phyloP scores from a whole-genome alignment of 2,888 invertebrate genomes.

The Drosophila maculinotata region DNA sequence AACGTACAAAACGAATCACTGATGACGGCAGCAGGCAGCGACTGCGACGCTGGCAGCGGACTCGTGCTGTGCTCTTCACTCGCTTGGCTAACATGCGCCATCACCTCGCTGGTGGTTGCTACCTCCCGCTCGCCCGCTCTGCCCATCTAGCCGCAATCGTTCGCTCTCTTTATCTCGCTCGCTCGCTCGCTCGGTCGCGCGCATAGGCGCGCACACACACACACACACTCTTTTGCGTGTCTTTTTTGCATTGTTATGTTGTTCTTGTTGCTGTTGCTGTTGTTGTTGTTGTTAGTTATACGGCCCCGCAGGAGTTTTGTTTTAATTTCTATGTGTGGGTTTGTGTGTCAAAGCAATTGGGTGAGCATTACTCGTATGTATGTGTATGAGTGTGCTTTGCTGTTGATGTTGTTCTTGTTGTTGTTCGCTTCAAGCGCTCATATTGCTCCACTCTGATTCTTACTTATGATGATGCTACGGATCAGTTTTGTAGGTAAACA shows the following conservation, averaged over 20 bases:
- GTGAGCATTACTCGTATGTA: slow-evolving; percentile 42
- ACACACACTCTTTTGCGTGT: slow-evolving; percentile 7
- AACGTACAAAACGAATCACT: slow-evolving; percentile 78
- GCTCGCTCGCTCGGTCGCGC: slow-evolving; percentile 27
- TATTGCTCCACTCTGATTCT: slow-evolving; percentile 24
- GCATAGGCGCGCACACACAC: slow-evolving; percentile 23
- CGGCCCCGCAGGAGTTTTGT: slow-evolving; percentile 72
- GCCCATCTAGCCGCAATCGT: slow-evolving; percentile 11
- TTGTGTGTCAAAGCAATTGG: slow-evolving; percentile 80
- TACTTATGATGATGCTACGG: slow-evolving; percentile 18
- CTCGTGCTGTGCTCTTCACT: slow-evolving; percentile 62
- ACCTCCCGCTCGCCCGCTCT: slow-evolving; percentile 36
- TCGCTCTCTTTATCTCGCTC: slow-evolving; percentile 51
- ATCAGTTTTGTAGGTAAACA: slow-evolving; percentile 23
- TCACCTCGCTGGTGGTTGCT: slow-evolving; percentile 45
- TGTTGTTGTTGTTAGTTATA: slow-evolving; percentile 25
- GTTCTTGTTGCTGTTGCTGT: slow-evolving; percentile 21
- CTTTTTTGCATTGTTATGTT: slow-evolving; percentile 26
- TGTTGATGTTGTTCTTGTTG: not conserved
- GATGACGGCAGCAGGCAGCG: slow-evolving; percentile 58
- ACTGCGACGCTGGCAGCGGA: slow-evolving; percentile 41
- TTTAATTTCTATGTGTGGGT: slow-evolving; percentile 77
- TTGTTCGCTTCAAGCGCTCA: slow-evolving; percentile 11
- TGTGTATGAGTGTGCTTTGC: not conserved
- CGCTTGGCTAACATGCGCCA: slow-evolving; percentile 11